Conservation (phyloP, 2,888 invertebrate species). For the Aspidiotus rigidus region DNA sequence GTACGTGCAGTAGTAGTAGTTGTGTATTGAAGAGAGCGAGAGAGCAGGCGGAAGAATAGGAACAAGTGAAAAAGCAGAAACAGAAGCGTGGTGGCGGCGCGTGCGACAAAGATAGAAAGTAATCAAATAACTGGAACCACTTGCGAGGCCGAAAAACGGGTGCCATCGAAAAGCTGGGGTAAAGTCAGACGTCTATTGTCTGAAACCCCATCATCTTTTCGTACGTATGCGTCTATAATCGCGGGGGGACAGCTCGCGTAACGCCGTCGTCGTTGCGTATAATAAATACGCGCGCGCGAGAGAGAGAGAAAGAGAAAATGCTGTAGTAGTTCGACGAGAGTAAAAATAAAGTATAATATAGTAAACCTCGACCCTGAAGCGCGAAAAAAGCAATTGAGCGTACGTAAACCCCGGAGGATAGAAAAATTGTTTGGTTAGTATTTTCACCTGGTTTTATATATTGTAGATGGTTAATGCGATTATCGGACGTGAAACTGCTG, state of each 20-base stretch:
- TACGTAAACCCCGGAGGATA: conserved; percentile 21
- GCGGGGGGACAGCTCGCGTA: conserved; percentile 4
- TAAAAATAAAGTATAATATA: conserved; percentile 1
- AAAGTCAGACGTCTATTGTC: conserved; percentile 31
- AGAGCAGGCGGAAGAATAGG: conserved; percentile 13
- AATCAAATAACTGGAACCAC: conserved; percentile 23
- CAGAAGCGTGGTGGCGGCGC: neutral
- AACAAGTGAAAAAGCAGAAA: conserved; percentile 22
- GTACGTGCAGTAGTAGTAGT: too few relatives aligned
- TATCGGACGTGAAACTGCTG: conserved; percentile 11
- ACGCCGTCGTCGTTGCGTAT: conserved; percentile 5
- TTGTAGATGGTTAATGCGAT: conserved; percentile 20
- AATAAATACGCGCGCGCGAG: neutral
- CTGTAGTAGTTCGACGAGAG: too few relatives aligned
- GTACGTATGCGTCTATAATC: neutral
- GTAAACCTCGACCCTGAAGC: conserved; percentile 25
- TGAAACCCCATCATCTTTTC: conserved; percentile 14
- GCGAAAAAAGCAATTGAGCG: conserved; percentile 30
- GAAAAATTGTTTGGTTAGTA: conserved; percentile 29
- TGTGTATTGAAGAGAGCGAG: neutral
- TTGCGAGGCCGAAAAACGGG: conserved; percentile 28
- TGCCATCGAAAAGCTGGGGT: conserved; percentile 24
- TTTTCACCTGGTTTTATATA: conserved; percentile 30
- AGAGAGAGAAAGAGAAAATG: too few relatives aligned
- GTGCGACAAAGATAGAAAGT: conserved; percentile 12